phyloP scores from a whole-genome alignment of 2,113 vertebrate species.

The Gymnogyps californianus region DNA sequence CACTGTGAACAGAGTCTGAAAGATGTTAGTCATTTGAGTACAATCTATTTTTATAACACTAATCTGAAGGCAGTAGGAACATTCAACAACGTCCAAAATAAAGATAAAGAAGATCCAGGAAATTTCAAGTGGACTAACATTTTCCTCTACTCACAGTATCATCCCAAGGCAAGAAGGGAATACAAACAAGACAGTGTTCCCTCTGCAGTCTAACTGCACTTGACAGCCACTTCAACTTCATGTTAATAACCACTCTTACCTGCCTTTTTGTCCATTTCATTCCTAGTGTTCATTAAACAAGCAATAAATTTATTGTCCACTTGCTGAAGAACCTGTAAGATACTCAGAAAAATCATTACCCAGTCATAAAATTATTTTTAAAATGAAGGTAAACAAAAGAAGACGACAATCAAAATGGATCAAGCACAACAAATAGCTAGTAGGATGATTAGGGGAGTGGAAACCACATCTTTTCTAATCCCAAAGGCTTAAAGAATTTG shows the following conservation, averaged over 20 bases:
- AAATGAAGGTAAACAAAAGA: conserved; percentile 1
- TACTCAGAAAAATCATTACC: conserved; percentile 27
- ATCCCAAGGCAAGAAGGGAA: not conserved
- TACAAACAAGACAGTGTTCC: not conserved
- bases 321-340: conserved; percentile 90
- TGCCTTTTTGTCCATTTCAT: conserved; percentile 45
- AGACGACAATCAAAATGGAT: not conserved
- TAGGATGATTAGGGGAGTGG: not conserved
- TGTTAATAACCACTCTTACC: conserved; percentile 60
- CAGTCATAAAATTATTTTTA: not conserved
- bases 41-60: conserved; percentile 40
- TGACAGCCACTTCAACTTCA: not conserved
- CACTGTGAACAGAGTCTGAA: conserved; percentile 1
- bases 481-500: not conserved
- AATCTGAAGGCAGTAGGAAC: conserved; percentile 21
- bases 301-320: conserved; percentile 98
- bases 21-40: conserved; percentile 16
- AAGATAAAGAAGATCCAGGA: conserved; percentile 49
- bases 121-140: conserved; percentile 24
- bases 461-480: not conserved
- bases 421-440: not conserved
- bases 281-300: conserved; percentile 88
- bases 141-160: not conserved
- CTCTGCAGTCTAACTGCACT: not conserved
- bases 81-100: conserved; percentile 27